Evolutionary conservation across 2,888 invertebrate species (phyloP), one percentile per base, ranked within the genome.

Genomic region (Nymphalis c-album): DNA sequence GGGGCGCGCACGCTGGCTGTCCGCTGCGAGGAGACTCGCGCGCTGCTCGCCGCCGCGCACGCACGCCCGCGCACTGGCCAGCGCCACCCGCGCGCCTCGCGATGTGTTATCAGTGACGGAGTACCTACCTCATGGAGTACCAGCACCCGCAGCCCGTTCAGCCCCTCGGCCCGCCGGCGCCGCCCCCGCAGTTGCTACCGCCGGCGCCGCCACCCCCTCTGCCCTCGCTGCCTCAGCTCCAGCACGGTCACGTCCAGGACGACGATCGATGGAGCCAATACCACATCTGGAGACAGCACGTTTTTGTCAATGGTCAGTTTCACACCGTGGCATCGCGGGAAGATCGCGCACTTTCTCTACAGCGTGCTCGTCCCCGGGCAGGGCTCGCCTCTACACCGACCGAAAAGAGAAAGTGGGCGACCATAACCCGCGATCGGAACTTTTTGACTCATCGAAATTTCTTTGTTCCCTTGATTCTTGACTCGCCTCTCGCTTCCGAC

Each of bases 231-330:
- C 94, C 94, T 67, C 94, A 94, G 88, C 92, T 94, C 76, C 94
- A 94, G 80, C 93, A 94, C 84, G 93, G 92, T 91, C 93, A 94
- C 77, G 92, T 93, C 67, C 93, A 93, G 81, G 94, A 93, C 79
- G 94, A 93, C 84, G 94, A 92, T 85, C 94, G 93, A 82, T 96
- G 95, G 95, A 94, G 94, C 77, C 96, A 96, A 91, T 96, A 96
- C 85, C 96, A 96, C 86, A 94, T 96, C 75, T 96, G 96, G 96
- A 93, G 96, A 79, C 96, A 96, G 87, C 96, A 96, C 85, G 95
- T 95, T 85, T 95, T 95, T 85, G 95, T 95, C 89, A 95, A 95
- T 89, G 95, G 95, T 95, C 95, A 93, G 94, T 90, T 77, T 75
- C 74, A 47, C 48, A 53, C 76, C 73, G 71, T 67, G 67, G 68